These are phyloP conservation scores for Zaprionus vittiger DNA, from an alignment of 1,140 invertebrate genomes.

Conservation along the genomic window DNA sequence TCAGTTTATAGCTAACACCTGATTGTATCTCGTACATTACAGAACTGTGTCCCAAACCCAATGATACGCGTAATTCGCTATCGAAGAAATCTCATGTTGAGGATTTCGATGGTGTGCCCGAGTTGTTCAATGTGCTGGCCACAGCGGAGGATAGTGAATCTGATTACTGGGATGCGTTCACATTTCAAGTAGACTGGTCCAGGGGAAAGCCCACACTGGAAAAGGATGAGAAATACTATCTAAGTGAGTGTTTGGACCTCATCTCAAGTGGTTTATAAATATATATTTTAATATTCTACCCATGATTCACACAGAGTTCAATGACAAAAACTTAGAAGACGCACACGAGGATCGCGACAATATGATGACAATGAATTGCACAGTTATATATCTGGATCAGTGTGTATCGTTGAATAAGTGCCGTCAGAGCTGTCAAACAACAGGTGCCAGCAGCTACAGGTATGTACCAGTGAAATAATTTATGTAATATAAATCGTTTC, in stretches of 20 bases:
- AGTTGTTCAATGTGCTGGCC: constrained; percentile 92
- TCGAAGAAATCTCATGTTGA: constrained; percentile 94
- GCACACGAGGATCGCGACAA: constrained; percentile 83
- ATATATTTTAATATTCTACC: background rate
- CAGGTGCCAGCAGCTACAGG: constrained; percentile 81
- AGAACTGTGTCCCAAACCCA: constrained; percentile 95
- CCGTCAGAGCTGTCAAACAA: constrained; percentile 71
- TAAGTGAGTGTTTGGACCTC: constrained; percentile 57
- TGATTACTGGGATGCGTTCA: constrained; percentile 90
- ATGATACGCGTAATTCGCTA: constrained; percentile 89
- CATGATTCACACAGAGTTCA: constrained; percentile 43
- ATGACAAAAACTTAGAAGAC: constrained; percentile 74
- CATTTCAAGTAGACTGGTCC: constrained; percentile 89
- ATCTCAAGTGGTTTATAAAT: constrained; percentile 3
- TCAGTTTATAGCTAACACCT: background rate
- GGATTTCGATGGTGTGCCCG: constrained; percentile 92
- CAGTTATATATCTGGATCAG: constrained; percentile 95
- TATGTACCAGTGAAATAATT: constrained; percentile 21
- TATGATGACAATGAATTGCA: constrained; percentile 93
- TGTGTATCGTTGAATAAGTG: constrained; percentile 95
- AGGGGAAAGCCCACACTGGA: constrained; percentile 75
- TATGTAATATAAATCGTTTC: background rate
- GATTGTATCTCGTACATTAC: constrained; percentile 9
- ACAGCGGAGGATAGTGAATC: constrained; percentile 85
- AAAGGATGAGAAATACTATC: constrained; percentile 75